phyloP scores from a whole-genome alignment of 37 sponge, comb jelly and placozoan genomes.

The Oopsacas minuta region DNA sequence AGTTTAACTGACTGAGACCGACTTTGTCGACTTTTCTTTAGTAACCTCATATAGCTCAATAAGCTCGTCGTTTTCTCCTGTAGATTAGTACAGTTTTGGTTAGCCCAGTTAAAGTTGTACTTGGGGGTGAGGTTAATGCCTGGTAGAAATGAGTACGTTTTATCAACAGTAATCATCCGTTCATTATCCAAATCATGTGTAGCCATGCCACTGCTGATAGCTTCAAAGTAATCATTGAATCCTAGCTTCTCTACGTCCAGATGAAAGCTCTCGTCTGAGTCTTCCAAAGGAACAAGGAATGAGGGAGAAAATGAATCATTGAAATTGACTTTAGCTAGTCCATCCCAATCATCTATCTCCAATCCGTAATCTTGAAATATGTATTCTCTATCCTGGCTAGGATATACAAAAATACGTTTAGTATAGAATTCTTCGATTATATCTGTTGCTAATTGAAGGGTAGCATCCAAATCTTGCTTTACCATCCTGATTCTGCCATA shows the following conservation, averaged over 20 bases:
- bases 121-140: not conserved
- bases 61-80: no score
- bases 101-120: not conserved
- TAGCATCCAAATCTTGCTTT: not conserved
- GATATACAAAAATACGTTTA: not conserved
- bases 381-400: not conserved
- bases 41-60: not conserved
- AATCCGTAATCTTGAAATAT: not conserved
- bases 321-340: not conserved
- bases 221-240: not conserved
- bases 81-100: not conserved
- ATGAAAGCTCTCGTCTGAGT: not conserved
- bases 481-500: not conserved
- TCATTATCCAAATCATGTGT: not conserved
- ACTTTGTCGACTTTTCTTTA: not conserved
- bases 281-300: not conserved
- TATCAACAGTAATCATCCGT: constrained; percentile 14
- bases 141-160: not conserved
- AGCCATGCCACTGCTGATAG: not conserved
- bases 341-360: constrained; percentile 6
- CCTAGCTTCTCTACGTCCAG: not conserved
- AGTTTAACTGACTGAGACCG: not conserved
- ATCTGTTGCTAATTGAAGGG: not conserved
- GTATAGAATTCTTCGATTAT: constrained; percentile 12
- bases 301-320: not conserved